Conservation (phyloP, 1,140 invertebrate genomes). For the Stratiolaelaps scimitus region DNA sequence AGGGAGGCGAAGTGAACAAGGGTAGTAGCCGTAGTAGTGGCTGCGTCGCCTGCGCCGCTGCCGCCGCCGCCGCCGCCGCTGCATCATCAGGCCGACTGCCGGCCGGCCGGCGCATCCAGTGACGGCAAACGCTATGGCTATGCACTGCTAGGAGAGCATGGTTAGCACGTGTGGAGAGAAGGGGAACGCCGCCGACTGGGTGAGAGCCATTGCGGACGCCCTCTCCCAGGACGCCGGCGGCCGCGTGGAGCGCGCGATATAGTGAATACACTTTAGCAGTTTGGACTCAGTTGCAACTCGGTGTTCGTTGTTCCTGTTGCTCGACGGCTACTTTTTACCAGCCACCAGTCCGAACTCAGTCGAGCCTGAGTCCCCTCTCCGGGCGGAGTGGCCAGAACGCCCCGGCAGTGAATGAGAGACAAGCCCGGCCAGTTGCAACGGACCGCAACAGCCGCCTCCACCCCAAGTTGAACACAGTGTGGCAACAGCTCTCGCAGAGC, state of each 20-base stretch:
- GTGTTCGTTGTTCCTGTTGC: constrained; percentile 23
- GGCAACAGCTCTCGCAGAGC: neutral
- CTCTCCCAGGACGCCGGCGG: constrained; percentile 1
- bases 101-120: too few species aligned
- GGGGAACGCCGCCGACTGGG: neutral
- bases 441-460: neutral
- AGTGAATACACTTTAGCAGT: constrained; percentile 26
- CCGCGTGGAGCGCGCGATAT: constrained; percentile 24
- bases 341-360: neutral
- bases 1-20: too few species aligned
- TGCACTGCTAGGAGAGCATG: neutral
- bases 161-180: constrained; percentile 25
- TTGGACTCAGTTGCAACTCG: constrained; percentile 28
- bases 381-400: neutral
- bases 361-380: neutral
- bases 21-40: too few species aligned
- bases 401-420: neutral
- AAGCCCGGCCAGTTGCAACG: neutral
- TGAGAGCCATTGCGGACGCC: neutral
- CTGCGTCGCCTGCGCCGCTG: too few species aligned
- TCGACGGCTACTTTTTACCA: constrained; percentile 2
- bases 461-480: neutral
- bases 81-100: too few species aligned
- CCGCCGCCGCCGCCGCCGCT: too few species aligned
- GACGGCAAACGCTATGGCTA: too few species aligned